Evolutionary conservation across 2,113 vertebrate genomes (phyloP).

Genomic region (Fukomys damarensis): DNA sequence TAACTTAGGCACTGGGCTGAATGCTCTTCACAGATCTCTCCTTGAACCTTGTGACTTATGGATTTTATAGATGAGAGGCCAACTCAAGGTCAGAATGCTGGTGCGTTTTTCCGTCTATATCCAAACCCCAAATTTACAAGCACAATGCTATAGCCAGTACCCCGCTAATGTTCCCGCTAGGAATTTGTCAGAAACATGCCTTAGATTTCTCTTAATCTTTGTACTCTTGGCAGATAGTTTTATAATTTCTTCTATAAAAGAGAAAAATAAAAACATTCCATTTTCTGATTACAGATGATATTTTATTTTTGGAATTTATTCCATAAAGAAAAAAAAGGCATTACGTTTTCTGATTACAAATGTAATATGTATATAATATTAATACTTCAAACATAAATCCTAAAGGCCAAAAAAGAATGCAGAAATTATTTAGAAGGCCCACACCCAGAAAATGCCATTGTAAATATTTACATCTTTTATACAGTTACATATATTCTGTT

Average conservation of each 20-base stretch:
- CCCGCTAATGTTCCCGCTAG: fast-evolving
- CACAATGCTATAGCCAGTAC: fast-evolving
- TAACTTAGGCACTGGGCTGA: background rate
- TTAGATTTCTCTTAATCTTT: background rate
- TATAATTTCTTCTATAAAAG: background rate
- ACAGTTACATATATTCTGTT: background rate
- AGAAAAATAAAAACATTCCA: background rate
- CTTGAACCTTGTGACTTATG: background rate
- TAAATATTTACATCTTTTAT: background rate
- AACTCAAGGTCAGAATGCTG: background rate
- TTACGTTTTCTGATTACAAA: background rate
- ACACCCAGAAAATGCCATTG: background rate
- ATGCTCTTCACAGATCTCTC: background rate
- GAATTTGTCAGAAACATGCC: background rate
- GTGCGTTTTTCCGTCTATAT: background rate
- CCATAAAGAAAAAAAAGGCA: background rate
- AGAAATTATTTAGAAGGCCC: background rate
- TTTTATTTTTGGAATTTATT: background rate
- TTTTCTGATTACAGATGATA: background rate
- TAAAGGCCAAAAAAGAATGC: background rate
- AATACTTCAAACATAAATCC: background rate
- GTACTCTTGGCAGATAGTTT: background rate
- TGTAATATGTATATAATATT: background rate
- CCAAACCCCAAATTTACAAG: background rate
- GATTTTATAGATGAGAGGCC: background rate